Percentiles rank a stretch among this genome's conserved stretches.
These are phyloP conservation scores for Pangasianodon hypophthalmus DNA, from an alignment of 2,113 vertebrate genomes.

Conservation along the genomic window DNA sequence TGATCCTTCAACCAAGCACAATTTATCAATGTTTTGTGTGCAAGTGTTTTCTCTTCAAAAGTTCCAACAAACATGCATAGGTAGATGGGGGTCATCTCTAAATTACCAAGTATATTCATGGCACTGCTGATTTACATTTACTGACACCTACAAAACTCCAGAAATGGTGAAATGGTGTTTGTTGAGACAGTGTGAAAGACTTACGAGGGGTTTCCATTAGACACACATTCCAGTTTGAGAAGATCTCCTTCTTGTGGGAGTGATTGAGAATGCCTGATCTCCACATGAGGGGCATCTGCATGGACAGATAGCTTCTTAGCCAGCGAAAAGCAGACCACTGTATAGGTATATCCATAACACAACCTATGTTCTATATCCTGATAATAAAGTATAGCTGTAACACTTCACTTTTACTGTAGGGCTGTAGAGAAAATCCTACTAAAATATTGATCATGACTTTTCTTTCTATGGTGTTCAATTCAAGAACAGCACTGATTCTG, in stretches of 20 bases:
- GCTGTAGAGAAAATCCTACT: neutral
- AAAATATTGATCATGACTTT: neutral
- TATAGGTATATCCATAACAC: neutral
- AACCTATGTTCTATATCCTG: neutral
- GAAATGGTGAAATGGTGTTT: neutral
- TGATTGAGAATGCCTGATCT: conserved; percentile 84
- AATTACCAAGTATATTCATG: conserved; percentile 7
- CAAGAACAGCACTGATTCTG: neutral
- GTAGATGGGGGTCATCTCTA: neutral
- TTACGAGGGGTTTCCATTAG: conserved; percentile 98
- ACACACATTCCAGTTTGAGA: conserved; percentile 94
- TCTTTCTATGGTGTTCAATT: neutral
- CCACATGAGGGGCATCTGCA: conserved; percentile 91
- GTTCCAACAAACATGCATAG: neutral
- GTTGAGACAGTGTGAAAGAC: conserved; percentile 63
- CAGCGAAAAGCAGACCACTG: conserved; percentile 4
- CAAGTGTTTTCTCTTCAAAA: neutral
- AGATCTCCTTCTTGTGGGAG: conserved; percentile 95
- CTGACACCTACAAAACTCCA: neutral
- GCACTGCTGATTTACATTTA: neutral
- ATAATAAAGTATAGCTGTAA: neutral
- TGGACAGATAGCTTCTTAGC: conserved; percentile 22
- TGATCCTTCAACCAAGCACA: neutral
- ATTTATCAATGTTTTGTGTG: neutral
- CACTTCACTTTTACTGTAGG: neutral